phyloP scores from a whole-genome alignment of 2,113 vertebrate genomes.

The Montifringilla adamsi region DNA sequence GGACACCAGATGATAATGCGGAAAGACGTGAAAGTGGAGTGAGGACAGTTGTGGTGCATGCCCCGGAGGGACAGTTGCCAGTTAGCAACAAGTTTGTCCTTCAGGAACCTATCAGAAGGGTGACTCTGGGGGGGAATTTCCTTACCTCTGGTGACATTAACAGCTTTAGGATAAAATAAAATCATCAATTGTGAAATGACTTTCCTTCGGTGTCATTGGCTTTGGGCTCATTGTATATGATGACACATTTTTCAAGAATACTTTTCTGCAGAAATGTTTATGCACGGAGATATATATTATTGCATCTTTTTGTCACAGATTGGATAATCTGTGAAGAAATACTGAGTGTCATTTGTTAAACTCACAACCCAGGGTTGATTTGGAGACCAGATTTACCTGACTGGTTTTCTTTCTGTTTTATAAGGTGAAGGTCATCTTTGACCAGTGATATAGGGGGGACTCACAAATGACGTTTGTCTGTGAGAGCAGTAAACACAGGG shows the following conservation, averaged over 20 bases:
- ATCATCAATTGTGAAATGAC: neutral
- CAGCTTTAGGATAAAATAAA: neutral
- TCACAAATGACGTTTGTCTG: accelerated
- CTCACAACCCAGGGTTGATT: neutral
- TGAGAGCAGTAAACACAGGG: neutral
- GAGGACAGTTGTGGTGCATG: neutral
- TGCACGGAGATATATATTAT: neutral
- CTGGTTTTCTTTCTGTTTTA: neutral
- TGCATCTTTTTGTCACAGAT: too few species aligned
- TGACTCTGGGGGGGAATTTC: neutral
- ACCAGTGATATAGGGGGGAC: neutral
- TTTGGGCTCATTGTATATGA: neutral
- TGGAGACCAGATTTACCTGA: neutral
- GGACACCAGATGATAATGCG: neutral
- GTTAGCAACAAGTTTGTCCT: neutral
- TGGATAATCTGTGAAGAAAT: neutral
- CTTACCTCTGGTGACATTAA: neutral
- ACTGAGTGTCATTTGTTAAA: neutral
- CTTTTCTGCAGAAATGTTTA: neutral
- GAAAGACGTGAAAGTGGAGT: neutral
- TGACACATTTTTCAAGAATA: neutral
- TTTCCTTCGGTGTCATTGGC: neutral
- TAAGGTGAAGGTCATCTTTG: neutral
- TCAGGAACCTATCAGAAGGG: neutral
- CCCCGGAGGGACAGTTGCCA: neutral